These are phyloP conservation scores for Melipona beecheii DNA, from an alignment of 2,888 invertebrate species.

Conservation along the genomic window DNA sequence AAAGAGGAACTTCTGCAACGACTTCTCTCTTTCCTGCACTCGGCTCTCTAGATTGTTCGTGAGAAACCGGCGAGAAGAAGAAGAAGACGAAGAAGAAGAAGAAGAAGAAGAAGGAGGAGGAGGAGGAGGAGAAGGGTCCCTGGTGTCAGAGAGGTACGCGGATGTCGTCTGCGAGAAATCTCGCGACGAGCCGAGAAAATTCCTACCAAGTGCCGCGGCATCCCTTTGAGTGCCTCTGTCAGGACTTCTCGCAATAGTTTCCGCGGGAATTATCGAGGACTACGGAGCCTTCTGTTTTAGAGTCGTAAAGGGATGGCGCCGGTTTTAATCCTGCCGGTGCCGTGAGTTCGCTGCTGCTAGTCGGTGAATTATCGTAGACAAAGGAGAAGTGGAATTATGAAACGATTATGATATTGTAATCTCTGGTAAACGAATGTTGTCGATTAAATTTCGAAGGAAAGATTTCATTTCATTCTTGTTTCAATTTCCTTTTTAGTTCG, in stretches of 20 bases:
- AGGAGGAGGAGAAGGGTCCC: constrained; percentile 21
- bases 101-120: constrained; percentile 2
- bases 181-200: constrained; percentile 68
- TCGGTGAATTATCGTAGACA: not conserved
- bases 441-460: too few relatives aligned
- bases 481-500: too few relatives aligned
- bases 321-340: not conserved
- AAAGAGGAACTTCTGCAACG: constrained; percentile 74
- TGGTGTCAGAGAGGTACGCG: constrained; percentile 51
- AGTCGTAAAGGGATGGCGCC: not conserved
- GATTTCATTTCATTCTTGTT: too few relatives aligned
- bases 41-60: constrained; percentile 40
- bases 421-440: not conserved
- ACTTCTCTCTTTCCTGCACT: constrained; percentile 34
- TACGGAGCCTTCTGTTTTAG: constrained; percentile 13
- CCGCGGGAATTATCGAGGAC: constrained; percentile 43
- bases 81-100: too few relatives aligned
- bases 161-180: constrained; percentile 73
- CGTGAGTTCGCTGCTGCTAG: not conserved
- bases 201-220: constrained; percentile 58
- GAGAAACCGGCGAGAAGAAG: constrained; percentile 29
- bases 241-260: constrained; percentile 54
- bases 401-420: not conserved
- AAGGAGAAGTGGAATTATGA: not conserved
- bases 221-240: constrained; percentile 51